Evolutionary conservation across 2,113 vertebrate species (phyloP), one percentile per base, ranked within the genome.

Genomic region (Pseudorhombus dupliciocellatus): DNA sequence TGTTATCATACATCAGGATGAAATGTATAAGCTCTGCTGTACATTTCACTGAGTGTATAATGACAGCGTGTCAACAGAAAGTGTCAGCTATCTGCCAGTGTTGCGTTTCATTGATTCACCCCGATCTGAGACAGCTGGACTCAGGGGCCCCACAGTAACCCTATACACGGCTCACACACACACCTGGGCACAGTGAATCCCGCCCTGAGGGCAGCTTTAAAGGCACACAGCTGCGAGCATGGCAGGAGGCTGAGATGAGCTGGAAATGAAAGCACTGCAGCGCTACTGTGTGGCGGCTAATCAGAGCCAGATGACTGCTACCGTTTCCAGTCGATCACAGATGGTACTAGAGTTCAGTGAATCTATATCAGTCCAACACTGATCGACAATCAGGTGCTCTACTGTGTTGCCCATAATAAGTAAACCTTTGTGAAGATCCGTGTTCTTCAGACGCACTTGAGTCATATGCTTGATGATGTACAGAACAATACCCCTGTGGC

Each of bases 121-220:
- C 48, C 63, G 64, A 83, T 88, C 76, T 78, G 70, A 83, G 71
- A 73, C 80, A 80, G 85, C 88, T 88, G 75, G 69, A 66, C 50
- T 75, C 25, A 57, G 81, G 64, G 81, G 86, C 75, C 74, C 66
- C 67, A 74, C 12, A 0, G 90, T 80, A 90, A 90, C 82, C 70
- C 70, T 83, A 87, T 84, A 86, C 12, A 22, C 0, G 46, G 9
- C 73, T 31, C 52, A 54, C 44, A 77, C 79, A 79, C 79, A 79
- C 78, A 90, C 87, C 88, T 89, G 83, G 86, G 69, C 80, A 81
- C 9, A 58, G 67, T 76, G 82, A 79, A 70, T 80, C 73, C 71
- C 66, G 65, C 34, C 82, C 74, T 70, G 75, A 80, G 75, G 86
- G 79, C 72, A 83, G 62, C 61, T 78, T 25, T 55, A 37, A 42